Base-by-base conservation (phyloP, 2,797 vertebrate species). In the Antrozous pallidus region DNA sequence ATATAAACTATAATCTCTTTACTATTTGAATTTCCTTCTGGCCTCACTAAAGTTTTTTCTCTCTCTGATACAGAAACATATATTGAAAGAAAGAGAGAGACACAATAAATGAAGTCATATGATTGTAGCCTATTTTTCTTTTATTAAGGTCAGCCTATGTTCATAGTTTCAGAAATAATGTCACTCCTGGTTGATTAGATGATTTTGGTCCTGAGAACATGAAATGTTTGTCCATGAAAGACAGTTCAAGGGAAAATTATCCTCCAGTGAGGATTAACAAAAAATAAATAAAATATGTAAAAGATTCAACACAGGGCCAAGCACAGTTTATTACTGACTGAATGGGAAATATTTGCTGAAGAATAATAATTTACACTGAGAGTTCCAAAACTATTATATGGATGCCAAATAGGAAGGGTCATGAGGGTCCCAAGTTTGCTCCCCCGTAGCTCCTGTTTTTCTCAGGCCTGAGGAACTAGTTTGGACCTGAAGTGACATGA, bases 21-120 rank as follows among this genome's bases (percentile, higher is more conserved):
- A 70, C 31, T 88, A 22, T 84, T 90, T 93, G 13, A 40, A 77
- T 78, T 71, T 75, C 31, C 88, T 81, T 85, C 73, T 77, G n/a
- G 33, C 38, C 33, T 89, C 16, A 8, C 11, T 81, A 28, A 7
- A 56, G 31, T 6, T 91, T 49, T 90, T 33, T 56, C 24, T 51
- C 63, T 45, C 33, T 51, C 4, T 84, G 33, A 61, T 24, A 33
- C 2, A 70, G 36, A 69, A 10, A 65, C 11, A 54, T 0, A 51
- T 51, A 36, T 51, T 75, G 47, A 75, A 31, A 75, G 12, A 81
- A 17, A 54, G 20, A 88, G n/a, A 58, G 28, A 93, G 8, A 0
- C 11, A 17, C 42, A 31, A n/a, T 92, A 51, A 90, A 58, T 47
- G 56, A 91, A 91, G 17, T 12, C 45, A 36, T 81, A 61, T 88